These are phyloP conservation scores for Ascidia mentula DNA, from an alignment of 23 tunicate species.

Conservation along the genomic window DNA sequence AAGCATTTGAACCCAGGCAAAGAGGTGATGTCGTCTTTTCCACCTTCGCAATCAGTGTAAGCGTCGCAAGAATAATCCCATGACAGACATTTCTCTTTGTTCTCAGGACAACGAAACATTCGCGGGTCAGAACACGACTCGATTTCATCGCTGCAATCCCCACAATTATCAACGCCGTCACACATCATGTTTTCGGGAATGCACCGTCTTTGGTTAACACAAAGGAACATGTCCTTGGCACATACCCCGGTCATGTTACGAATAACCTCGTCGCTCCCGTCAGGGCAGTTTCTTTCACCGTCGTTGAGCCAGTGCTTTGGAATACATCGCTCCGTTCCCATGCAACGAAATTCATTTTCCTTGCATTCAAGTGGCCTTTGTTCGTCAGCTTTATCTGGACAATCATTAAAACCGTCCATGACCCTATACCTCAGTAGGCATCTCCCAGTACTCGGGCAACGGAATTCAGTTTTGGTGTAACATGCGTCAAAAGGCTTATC, in stretches of 20 bases:
- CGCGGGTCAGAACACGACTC: slow-evolving; percentile 28
- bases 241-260: slow-evolving; percentile 1
- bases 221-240: background rate
- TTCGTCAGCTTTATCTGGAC: slow-evolving; percentile 37
- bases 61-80: slow-evolving; percentile 25
- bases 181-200: slow-evolving; percentile 34
- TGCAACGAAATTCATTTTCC: slow-evolving; percentile 27
- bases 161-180: slow-evolving; percentile 20
- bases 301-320: slow-evolving; percentile 32
- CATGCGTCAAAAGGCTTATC: background rate
- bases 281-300: slow-evolving; percentile 14
- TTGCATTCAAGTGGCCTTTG: background rate
- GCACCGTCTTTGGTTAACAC: slow-evolving; percentile 31
- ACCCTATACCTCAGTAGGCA: slow-evolving; percentile 45
- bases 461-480: slow-evolving; percentile 29
- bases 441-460: slow-evolving; percentile 15
- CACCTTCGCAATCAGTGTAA: background rate
- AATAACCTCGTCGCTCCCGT: slow-evolving; percentile 36
- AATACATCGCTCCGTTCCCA: slow-evolving; percentile 32
- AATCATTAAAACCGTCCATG: slow-evolving; percentile 25
- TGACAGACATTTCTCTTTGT: slow-evolving; percentile 3
- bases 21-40: slow-evolving; percentile 8
- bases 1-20: slow-evolving; percentile 44
- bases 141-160: slow-evolving; percentile 36
- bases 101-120: slow-evolving; percentile 45